Evolutionary conservation across 53 echinoderm and acorn worm species (phyloP), one percentile per base, ranked within the genome.

Genomic region (Paracentrotus lividus): DNA sequence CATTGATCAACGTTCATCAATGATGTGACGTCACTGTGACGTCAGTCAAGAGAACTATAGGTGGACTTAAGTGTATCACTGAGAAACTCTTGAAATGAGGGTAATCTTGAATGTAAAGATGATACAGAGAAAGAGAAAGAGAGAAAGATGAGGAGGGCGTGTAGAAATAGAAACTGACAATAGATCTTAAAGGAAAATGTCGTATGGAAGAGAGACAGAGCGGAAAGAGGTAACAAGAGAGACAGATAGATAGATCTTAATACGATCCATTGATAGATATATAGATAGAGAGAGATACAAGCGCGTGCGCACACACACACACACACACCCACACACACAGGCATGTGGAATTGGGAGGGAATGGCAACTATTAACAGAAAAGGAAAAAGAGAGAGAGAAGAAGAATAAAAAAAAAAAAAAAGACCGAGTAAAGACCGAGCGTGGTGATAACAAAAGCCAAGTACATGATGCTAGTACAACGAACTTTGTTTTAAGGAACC

Each of bases 401-500:
- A 23, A 32, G 47, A 61, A 32, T 51, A 6, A 56, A 47, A 26
- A n/a, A 44, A 47, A 24, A 81, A n/a, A 43, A n/a, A 4, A 40
- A 58, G 7, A 58, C 55, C 3, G 31, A 33, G 14, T 38, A 81
- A 16, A 81, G 81, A 44, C 10, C 43, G 81, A 44, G 44, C 23
- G 52, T 13, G 49, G 14, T 43, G 44, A 81, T 45, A 81, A 44
- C 43, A 8, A 44, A n/a, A 26, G 20, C 1, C 24, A 49, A 45
- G 81, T 45, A 81, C 88, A 32, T n/a, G 67, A 15, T 14, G 67
- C 67, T 67, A 67, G 67, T 67, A 67, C 67, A 33, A 32, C 67
- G 67, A 67, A 67, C 67, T 67, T 67, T 67, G 67, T 67, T 67
- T 66, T 66, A n/a, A 0, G 31, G 32, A 61, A 67, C 67, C 67